Conservation (phyloP, 2,797 vertebrate species). For the Syndactyla subalaris region DNA sequence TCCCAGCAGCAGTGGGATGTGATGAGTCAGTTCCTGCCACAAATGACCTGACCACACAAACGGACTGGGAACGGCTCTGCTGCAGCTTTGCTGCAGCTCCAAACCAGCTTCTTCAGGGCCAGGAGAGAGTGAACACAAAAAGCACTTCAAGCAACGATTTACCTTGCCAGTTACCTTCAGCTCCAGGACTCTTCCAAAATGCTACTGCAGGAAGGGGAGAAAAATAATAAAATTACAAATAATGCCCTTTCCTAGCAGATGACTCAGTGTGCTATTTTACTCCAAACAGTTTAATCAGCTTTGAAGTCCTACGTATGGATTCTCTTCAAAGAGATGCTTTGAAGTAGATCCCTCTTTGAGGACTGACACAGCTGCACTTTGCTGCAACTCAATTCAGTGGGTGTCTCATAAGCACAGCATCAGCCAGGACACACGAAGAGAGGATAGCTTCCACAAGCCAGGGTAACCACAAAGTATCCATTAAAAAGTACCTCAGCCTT, state of each 20-base stretch:
- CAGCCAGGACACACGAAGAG: background rate
- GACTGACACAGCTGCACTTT: constrained; percentile 17
- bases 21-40: constrained; percentile 31
- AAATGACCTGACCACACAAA: background rate
- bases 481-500: background rate
- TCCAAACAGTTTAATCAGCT: constrained; percentile 1
- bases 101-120: background rate
- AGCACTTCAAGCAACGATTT: background rate
- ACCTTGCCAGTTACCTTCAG: constrained; percentile 3
- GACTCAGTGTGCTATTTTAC: constrained; percentile 32
- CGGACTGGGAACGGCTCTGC: accelerated
- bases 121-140: background rate
- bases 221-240: constrained; percentile 31
- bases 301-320: constrained; percentile 54
- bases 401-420: background rate
- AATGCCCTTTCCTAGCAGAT: constrained; percentile 7
- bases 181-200: background rate
- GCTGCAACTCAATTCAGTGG: background rate
- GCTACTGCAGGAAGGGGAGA: background rate
- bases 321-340: constrained; percentile 56
- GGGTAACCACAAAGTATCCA: background rate
- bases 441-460: background rate
- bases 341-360: constrained; percentile 47
- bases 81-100: background rate
- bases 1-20: background rate